Evolutionary conservation across 1,140 invertebrate genomes (phyloP).

Genomic region (Aphaenogaster rudis): DNA sequence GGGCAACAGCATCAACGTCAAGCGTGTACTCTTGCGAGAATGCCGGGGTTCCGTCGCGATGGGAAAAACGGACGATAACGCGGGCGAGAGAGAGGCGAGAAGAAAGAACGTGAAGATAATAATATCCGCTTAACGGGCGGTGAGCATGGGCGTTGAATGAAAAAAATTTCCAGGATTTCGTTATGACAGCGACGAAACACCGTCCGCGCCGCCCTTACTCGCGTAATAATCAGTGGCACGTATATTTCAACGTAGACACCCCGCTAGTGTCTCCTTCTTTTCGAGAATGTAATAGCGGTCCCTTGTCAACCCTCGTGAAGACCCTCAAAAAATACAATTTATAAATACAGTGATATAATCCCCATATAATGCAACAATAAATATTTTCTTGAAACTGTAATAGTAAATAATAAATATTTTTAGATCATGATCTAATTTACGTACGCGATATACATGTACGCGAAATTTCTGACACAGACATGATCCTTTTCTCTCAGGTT

Average conservation of each 20-base stretch:
- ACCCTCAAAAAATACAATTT: background rate
- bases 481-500: background rate
- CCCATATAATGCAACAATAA: background rate
- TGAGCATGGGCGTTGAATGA: background rate
- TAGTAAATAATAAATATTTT: background rate
- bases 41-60: background rate
- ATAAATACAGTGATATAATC: background rate
- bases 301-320: background rate
- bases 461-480: background rate
- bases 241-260: slow-evolving; percentile 31
- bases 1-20: slow-evolving; percentile 67
- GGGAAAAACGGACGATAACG: slow-evolving; percentile 35
- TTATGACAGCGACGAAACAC: slow-evolving; percentile 45
- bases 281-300: slow-evolving; percentile 4
- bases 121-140: slow-evolving; percentile 26
- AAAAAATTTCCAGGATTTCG: slow-evolving; percentile 56
- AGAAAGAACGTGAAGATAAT: slow-evolving; percentile 22
- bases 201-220: slow-evolving; percentile 15
- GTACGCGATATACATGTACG: background rate
- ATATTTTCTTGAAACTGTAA: background rate
- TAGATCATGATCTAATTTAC: background rate
- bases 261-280: background rate
- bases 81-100: slow-evolving; percentile 8
- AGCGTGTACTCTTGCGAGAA: slow-evolving; percentile 21
- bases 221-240: slow-evolving; percentile 59